These are phyloP conservation scores for Drosophila anomalata DNA, from an alignment of 2,888 invertebrate species.

Conservation along the genomic window DNA sequence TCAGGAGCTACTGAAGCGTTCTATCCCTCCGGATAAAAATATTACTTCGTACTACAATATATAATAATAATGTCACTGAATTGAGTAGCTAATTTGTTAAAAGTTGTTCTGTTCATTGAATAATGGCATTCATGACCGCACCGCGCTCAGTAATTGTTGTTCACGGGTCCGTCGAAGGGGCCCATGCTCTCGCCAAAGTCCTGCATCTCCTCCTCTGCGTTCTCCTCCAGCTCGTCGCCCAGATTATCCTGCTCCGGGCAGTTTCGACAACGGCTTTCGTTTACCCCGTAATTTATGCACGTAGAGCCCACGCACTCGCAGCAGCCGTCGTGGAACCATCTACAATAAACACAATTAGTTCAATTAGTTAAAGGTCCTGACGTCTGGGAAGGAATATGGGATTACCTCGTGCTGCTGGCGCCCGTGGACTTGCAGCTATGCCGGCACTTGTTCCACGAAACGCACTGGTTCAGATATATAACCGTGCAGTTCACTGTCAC, in stretches of 20 bases:
- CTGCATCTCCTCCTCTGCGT: constrained; percentile 81
- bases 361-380: not conserved
- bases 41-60: constrained; percentile 70
- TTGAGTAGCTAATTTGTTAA: constrained; percentile 75
- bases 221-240: constrained; percentile 82
- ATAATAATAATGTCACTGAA: constrained; percentile 77
- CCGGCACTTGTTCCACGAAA: constrained; percentile 94
- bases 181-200: constrained; percentile 87
- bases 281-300: constrained; percentile 95
- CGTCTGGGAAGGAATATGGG: not conserved
- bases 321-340: constrained; percentile 97
- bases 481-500: constrained; percentile 94
- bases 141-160: constrained; percentile 76
- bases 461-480: constrained; percentile 94
- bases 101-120: constrained; percentile 53
- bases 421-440: constrained; percentile 87
- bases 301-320: constrained; percentile 96
- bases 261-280: constrained; percentile 90
- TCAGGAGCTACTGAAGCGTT: not conserved
- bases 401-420: constrained; percentile 83
- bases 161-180: constrained; percentile 83
- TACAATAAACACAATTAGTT: constrained; percentile 30
- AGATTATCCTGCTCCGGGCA: constrained; percentile 88
- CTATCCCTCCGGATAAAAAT: constrained; percentile 59
- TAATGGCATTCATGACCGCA: constrained; percentile 63